These are phyloP conservation scores for Phalacrocorax aristotelis DNA, from an alignment of 2,113 vertebrate genomes.

Conservation along the genomic window DNA sequence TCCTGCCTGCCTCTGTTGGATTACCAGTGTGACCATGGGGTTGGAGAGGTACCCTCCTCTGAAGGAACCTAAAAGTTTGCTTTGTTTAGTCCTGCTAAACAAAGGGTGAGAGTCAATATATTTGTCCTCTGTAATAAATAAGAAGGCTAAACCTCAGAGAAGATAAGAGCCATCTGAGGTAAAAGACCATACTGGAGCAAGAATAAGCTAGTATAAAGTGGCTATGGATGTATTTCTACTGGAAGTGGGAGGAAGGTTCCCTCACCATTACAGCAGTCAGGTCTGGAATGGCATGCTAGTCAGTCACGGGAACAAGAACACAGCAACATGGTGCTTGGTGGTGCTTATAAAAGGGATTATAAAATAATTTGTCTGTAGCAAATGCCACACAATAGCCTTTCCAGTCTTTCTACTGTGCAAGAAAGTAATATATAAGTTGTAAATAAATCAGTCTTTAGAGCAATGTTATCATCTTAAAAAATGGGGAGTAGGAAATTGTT, in stretches of 20 bases:
- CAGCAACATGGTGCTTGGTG: background rate
- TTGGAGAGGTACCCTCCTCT: background rate
- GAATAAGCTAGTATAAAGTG: background rate
- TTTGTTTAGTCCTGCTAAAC: background rate
- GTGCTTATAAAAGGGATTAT: background rate
- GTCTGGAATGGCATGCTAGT: background rate
- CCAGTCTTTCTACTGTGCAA: background rate
- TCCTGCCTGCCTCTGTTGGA: background rate
- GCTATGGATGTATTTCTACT: background rate
- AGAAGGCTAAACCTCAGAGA: background rate
- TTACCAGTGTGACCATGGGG: background rate
- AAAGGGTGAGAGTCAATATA: background rate
- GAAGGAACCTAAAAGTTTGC: background rate
- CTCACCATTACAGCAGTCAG: background rate
- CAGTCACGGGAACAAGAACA: background rate
- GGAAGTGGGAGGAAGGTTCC: background rate
- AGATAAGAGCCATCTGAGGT: accelerated
- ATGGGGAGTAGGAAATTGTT: background rate
- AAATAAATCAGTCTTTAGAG: background rate
- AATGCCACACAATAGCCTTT: background rate
- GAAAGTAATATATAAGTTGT: background rate
- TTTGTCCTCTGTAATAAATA: background rate
- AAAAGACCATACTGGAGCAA: background rate
- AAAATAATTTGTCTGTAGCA: slow-evolving; percentile 3
- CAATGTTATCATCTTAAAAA: background rate